Percentiles rank a stretch among this genome's conserved stretches.
Evolutionary conservation across 2,888 invertebrate species (phyloP).

Genomic region (Lumbricus terrestris): DNA sequence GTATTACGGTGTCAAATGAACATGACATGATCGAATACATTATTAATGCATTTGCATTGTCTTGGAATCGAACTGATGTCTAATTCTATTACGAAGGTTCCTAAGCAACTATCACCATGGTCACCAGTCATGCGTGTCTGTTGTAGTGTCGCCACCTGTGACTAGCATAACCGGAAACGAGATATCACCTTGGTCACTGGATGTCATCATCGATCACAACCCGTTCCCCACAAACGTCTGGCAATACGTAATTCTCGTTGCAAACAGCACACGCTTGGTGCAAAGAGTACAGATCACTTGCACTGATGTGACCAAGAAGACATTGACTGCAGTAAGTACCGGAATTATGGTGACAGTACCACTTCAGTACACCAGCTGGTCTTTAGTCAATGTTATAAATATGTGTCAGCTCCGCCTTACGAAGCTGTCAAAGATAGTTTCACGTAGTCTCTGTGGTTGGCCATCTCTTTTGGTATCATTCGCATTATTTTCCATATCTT

Average conservation of each 20-base stretch:
- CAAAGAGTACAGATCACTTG: neutral
- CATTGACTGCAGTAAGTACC: neutral
- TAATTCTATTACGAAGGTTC: neutral
- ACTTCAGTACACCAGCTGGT: neutral
- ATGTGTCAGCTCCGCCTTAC: neutral
- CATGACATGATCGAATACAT: neutral
- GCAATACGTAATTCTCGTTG: neutral
- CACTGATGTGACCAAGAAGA: neutral
- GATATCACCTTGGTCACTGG: neutral
- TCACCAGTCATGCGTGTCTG: neutral
- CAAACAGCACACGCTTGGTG: neutral
- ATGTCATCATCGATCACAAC: neutral
- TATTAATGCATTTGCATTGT: neutral
- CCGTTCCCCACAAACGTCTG: neutral
- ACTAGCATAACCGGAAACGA: constrained; percentile 3
- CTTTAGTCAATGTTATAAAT: neutral
- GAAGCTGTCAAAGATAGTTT: neutral
- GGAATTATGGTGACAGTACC: neutral
- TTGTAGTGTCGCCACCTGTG: neutral
- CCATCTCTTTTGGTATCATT: neutral
- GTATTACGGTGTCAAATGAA: neutral
- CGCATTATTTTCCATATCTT: neutral
- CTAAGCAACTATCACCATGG: neutral
- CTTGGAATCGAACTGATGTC: neutral
- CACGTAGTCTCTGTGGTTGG: neutral